Evolutionary conservation across 2,113 vertebrate genomes (phyloP).

Genomic region (Irena cyanogastra): DNA sequence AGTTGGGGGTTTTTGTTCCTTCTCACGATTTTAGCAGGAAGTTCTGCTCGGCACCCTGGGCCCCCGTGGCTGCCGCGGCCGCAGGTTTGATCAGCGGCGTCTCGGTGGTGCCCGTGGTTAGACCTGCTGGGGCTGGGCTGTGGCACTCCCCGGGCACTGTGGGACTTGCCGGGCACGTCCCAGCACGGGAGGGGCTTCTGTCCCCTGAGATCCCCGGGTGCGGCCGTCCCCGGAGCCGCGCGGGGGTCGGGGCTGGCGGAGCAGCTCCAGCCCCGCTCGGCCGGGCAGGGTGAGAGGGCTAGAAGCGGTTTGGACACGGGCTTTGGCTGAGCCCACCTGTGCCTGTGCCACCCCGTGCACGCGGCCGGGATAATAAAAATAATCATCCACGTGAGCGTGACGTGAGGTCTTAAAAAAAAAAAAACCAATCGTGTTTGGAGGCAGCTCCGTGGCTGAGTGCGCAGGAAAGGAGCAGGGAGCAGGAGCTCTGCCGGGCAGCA

Average conservation of each 20-base stretch:
- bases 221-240: too few relatives aligned
- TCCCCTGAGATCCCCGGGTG: accelerated
- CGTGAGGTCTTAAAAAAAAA: neutral
- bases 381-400: neutral
- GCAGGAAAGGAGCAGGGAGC: neutral
- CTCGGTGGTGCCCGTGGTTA: neutral
- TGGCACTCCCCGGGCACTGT: neutral
- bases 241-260: accelerated
- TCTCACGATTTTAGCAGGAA: neutral
- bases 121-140: neutral
- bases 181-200: neutral
- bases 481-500: accelerated
- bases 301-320: too few relatives aligned
- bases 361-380: neutral
- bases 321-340: too few relatives aligned
- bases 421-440: neutral
- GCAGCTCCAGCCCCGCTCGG: accelerated
- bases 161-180: neutral
- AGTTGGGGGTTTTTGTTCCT: neutral
- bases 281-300: too few relatives aligned
- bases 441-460: neutral
- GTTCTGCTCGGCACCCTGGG: neutral
- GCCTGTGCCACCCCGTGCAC: accelerated
- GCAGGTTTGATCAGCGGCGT: accelerated
- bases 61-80: accelerated